phyloP scores from a whole-genome alignment of 1,140 invertebrate species.

The Drosophila equinoxialis region DNA sequence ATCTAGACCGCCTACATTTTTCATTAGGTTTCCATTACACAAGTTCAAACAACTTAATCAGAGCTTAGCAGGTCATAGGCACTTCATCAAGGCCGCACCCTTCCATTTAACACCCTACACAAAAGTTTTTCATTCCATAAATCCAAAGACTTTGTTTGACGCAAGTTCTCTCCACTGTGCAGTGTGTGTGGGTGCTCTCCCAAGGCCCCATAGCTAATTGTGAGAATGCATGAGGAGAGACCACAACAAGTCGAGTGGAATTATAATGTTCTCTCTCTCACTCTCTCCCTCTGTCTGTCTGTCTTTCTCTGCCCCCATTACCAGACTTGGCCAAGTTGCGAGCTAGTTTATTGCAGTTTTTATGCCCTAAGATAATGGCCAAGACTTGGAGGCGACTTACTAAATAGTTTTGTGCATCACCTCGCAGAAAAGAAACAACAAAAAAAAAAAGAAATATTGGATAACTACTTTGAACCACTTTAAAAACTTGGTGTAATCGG shows the following conservation, averaged over 20 bases:
- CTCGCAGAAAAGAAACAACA: background rate
- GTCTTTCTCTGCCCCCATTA: background rate
- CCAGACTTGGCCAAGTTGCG: constrained; percentile 28
- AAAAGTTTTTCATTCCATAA: constrained; percentile 11
- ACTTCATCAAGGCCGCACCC: constrained; percentile 10
- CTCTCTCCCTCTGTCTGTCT: background rate
- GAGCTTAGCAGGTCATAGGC: constrained; percentile 20
- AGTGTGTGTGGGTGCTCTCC: constrained; percentile 9
- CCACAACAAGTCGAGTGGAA: constrained; percentile 14
- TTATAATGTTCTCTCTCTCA: background rate
- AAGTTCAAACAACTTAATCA: constrained; percentile 21
- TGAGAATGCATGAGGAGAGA: constrained; percentile 5
- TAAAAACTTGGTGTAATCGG: constrained; percentile 45
- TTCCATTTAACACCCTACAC: constrained; percentile 7
- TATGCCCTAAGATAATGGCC: constrained; percentile 55
- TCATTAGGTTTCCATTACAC: constrained; percentile 15
- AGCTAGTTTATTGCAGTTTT: constrained; percentile 56
- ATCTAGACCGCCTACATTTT: constrained; percentile 12
- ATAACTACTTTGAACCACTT: constrained; percentile 32
- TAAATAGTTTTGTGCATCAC: constrained; percentile 2
- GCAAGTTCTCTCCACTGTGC: constrained; percentile 1
- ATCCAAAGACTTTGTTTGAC: constrained; percentile 19
- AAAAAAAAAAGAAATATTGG: background rate
- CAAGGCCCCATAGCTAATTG: constrained; percentile 23
- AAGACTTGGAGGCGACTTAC: constrained; percentile 64